Base-by-base conservation (phyloP, 2,888 invertebrate genomes). In the Melikaiella ostensackeni region DNA sequence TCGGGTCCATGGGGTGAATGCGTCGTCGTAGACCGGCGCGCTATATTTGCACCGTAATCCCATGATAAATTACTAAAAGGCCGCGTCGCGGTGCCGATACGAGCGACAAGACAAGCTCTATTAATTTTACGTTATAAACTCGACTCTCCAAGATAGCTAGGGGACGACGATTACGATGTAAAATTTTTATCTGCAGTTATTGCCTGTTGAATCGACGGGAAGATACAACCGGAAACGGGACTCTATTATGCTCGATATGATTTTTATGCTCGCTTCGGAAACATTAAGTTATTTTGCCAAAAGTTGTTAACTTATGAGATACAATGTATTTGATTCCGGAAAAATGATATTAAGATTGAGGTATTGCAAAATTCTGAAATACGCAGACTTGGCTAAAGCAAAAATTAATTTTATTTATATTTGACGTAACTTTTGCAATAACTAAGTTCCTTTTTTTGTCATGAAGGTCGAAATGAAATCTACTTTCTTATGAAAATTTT, bases 51-150 rank as follows among this genome's bases (percentile, higher is more conserved):
- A 87, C 81, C 88, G 89, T 91, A 90, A 91, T 91, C 91, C 89
- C 89, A 87, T 91, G 91, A 91, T 91, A 90, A 91, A 91, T 91
- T 89, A 85, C 87, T 84, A 84, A 88, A 88, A 87, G 86, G 84
- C 87, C 84, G 83, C 81, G 80, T 79, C 84, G 82, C 81, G 80
- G 80, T 82, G 84, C 80, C 83, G 77, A 59, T 75, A 83, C 82
- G 80, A 81, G 79, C 82, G 79, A 79, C 83, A 83, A 87, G 88
- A 89, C 89, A 88, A 88, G 89, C 89, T 91, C 90, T 90, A 91
- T 91, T 91, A 91, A 91, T 91, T 90, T 91, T 90, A 84, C 88
- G 88, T 91, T 91, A 90, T 88, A 89, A 90, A 90, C 84, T 86
- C 84, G 80, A 73, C 57, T 55, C 81, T 81, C 80, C 75, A 66